These are phyloP conservation scores for Falco columbarius DNA, from an alignment of 2,797 vertebrate species.

Conservation along the genomic window DNA sequence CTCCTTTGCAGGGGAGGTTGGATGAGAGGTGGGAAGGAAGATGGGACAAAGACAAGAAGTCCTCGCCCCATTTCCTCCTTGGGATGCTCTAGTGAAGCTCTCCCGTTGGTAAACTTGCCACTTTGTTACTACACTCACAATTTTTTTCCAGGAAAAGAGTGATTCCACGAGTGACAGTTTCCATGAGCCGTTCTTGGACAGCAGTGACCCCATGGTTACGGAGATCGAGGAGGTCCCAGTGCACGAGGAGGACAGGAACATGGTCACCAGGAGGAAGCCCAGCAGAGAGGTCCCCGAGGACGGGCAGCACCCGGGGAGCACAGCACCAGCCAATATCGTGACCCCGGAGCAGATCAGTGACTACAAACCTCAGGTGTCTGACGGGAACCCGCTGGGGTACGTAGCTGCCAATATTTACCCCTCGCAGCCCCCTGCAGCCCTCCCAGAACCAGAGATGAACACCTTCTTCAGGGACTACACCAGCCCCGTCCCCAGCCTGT, in stretches of 20 bases:
- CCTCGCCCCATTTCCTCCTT: not conserved
- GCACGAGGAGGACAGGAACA: not conserved
- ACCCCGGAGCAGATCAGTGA: not conserved
- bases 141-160: slow-evolving; percentile 58
- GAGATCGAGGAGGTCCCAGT: slow-evolving; percentile 77
- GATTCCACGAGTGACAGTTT: not conserved
- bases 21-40: not conserved
- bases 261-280: not conserved
- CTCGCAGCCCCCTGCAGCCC: not conserved
- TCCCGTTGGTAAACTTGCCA: fast-evolving
- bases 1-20: not conserved
- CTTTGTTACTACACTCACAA: fast-evolving
- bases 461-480: slow-evolving; percentile 15
- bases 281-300: not conserved
- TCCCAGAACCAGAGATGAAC: not conserved
- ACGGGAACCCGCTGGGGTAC: not conserved
- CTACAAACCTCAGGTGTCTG: slow-evolving; percentile 84
- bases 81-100: not conserved
- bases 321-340: fast-evolving
- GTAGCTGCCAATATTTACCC: not conserved
- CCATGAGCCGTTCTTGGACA: not conserved
- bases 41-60: not conserved
- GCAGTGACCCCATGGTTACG: slow-evolving; percentile 79
- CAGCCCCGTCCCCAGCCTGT: not conserved
- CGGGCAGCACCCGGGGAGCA: fast-evolving